These are phyloP conservation scores for Polypedilum vanderplanki DNA, from an alignment of 1,140 invertebrate species.

Conservation along the genomic window DNA sequence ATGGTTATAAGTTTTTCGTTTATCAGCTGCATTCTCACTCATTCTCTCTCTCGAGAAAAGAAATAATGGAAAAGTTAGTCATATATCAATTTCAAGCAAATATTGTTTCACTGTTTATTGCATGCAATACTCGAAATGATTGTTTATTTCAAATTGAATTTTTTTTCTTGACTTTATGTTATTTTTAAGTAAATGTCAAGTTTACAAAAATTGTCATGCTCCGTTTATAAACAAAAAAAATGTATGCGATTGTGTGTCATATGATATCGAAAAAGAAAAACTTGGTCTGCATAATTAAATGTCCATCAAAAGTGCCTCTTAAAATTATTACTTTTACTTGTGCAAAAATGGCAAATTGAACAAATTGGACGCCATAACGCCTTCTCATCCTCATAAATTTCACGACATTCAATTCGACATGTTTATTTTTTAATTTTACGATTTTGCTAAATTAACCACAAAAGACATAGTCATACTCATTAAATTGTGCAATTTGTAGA, in stretches of 20 bases:
- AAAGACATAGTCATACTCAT: background rate
- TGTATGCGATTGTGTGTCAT: no score
- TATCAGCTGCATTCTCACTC: background rate
- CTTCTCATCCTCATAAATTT: no score
- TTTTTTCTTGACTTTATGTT: background rate
- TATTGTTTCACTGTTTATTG: background rate
- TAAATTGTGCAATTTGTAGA: conserved; percentile 13
- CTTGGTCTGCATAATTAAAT: no score
- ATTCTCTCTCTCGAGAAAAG: background rate
- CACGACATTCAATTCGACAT: no score
- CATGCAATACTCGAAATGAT: background rate
- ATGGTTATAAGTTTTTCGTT: conserved; percentile 13
- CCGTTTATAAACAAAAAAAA: background rate
- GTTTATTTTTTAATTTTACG: no score
- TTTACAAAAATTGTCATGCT: conserved; percentile 9
- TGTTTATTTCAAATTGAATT: background rate
- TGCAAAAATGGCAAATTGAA: no score
- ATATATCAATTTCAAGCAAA: conserved; percentile 16
- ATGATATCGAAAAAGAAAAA: no score
- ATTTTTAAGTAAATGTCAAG: background rate
- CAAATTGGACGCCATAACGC: no score
- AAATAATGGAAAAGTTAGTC: conserved; percentile 18
- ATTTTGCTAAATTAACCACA: no score
- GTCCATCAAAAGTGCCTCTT: no score
- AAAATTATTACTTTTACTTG: no score